Conservation (phyloP, 2,113 vertebrate species). For the Miniopterus natalensis region DNA sequence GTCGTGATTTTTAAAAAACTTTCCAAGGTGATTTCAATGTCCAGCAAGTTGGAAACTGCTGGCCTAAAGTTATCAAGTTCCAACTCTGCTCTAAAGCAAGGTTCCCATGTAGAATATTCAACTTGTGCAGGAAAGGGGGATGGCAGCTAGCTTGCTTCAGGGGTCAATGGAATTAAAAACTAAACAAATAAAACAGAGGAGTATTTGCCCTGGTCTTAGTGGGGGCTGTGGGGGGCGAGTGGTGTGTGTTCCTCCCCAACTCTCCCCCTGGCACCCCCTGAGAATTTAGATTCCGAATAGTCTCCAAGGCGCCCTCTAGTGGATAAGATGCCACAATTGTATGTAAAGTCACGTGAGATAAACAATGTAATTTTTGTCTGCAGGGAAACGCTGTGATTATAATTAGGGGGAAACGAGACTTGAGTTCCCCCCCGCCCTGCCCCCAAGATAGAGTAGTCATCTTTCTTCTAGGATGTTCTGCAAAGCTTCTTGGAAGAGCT, state of each 20-base stretch:
- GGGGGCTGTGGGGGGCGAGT: rapidly evolving
- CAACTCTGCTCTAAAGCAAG: neutral
- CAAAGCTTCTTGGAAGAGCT: neutral
- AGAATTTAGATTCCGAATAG: slow-evolving; percentile 23
- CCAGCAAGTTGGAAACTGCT: slow-evolving; percentile 30
- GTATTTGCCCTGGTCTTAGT: neutral
- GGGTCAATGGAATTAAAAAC: neutral
- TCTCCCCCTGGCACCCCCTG: neutral
- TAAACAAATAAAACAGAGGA: neutral
- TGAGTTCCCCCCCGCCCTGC: neutral
- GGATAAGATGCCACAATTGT: neutral
- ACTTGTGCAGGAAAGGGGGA: neutral
- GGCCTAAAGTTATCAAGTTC: slow-evolving; percentile 1
- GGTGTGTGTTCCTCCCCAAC: neutral
- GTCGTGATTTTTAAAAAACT: neutral
- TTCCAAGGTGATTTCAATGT: neutral
- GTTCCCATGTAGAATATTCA: neutral
- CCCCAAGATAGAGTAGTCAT: neutral
- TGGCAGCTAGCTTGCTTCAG: neutral
- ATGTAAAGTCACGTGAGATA: neutral
- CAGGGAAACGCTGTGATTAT: neutral
- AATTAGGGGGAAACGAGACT: neutral
- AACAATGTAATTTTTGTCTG: neutral
- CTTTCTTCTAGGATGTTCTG: neutral
- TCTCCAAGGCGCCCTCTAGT: neutral